Evolutionary conservation across 2,113 vertebrate species (phyloP).

Genomic region (Coregonus clupeaformis): DNA sequence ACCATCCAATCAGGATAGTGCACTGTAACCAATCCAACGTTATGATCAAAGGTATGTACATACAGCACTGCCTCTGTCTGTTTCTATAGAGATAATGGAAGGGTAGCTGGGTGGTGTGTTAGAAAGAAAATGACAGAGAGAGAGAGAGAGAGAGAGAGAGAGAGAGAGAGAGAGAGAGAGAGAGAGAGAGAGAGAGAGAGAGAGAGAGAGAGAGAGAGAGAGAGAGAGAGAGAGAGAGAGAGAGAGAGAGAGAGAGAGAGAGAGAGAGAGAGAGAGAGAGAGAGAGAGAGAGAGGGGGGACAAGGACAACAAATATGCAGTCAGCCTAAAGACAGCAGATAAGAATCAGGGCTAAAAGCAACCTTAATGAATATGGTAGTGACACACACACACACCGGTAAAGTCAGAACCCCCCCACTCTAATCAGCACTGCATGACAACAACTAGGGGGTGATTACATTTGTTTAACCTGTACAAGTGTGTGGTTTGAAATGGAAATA

Average conservation of each 20-base stretch:
- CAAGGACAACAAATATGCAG: slow-evolving; percentile 38
- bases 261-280: not conserved
- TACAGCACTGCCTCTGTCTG: slow-evolving; percentile 39
- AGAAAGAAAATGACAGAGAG: not conserved
- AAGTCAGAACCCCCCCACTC: not conserved
- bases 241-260: no score
- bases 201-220: slow-evolving; percentile 55
- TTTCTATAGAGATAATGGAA: slow-evolving; percentile 47
- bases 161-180: not conserved
- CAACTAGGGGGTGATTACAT: no score
- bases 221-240: no score
- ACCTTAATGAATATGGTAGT: slow-evolving; percentile 49
- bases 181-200: slow-evolving; percentile 19
- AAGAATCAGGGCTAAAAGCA: slow-evolving; percentile 39
- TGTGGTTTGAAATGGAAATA: no score
- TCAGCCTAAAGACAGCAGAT: slow-evolving; percentile 39
- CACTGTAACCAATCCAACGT: slow-evolving; percentile 57
- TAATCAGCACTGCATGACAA: no score
- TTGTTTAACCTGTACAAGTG: no score
- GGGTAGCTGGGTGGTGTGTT: not conserved
- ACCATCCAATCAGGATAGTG: slow-evolving; percentile 67
- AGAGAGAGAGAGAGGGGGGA: slow-evolving; percentile 27
- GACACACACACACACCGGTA: not conserved
- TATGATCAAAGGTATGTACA: slow-evolving; percentile 48
- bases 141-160: no score